Percentiles rank a stretch among this genome's conserved stretches.
Evolutionary conservation across 1,140 invertebrate species (phyloP).

Genomic region (Ceratitis capitata): DNA sequence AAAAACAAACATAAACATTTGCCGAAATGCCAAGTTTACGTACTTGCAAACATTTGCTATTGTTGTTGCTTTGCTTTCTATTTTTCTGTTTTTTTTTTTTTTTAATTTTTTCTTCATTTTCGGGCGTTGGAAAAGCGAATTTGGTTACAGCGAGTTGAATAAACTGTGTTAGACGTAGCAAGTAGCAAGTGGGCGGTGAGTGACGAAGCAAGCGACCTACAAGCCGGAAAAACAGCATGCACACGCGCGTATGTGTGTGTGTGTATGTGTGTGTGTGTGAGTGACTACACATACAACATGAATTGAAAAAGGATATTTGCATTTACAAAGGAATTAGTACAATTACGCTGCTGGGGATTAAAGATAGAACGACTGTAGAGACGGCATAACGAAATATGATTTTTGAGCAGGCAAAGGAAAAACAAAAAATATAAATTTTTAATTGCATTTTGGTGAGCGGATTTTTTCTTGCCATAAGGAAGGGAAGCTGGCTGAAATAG

Average conservation of each 20-base stretch:
- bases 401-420: background rate
- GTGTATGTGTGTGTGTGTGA: background rate
- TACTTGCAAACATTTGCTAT: background rate
- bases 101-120: background rate
- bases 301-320: constrained; percentile 22
- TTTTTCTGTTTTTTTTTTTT: background rate
- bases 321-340: constrained; percentile 33
- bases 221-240: background rate
- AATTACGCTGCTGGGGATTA: constrained; percentile 12
- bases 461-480: too few relatives aligned
- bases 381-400: background rate
- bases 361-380: background rate
- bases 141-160: constrained; percentile 28
- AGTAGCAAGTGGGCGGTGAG: background rate
- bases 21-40: constrained; percentile 32
- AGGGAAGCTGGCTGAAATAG: background rate
- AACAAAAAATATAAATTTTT: background rate
- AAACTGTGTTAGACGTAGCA: background rate
- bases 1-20: background rate
- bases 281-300: background rate
- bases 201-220: background rate
- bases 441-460: background rate
- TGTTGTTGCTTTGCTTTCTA: too few relatives aligned
- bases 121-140: background rate
- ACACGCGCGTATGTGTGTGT: background rate